phyloP scores from a whole-genome alignment of 1,140 invertebrate species.

The Hyles vespertilio region DNA sequence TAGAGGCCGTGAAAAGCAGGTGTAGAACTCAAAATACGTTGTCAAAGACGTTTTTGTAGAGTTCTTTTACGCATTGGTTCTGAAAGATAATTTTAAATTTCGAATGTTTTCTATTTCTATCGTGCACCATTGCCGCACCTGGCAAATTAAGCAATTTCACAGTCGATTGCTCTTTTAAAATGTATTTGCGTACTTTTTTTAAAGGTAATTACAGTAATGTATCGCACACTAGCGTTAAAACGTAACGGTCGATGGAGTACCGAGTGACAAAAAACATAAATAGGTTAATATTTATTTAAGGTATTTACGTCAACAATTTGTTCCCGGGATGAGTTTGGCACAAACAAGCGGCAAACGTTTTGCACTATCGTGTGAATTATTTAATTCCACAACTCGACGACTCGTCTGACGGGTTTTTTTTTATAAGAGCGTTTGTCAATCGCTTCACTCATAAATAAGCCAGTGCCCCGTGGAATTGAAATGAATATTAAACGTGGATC shows the following conservation, averaged over 20 bases:
- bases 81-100: too few relatives aligned
- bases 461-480: too few relatives aligned
- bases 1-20: too few relatives aligned
- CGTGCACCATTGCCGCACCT: too few relatives aligned
- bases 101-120: too few relatives aligned
- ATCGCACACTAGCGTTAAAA: constrained; percentile 2
- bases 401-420: constrained; percentile 1
- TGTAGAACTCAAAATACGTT: too few relatives aligned
- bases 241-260: constrained; percentile 1
- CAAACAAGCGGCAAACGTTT: constrained; percentile 9
- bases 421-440: background rate
- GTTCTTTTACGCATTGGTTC: too few relatives aligned
- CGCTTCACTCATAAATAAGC: too few relatives aligned
- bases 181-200: constrained; percentile 1
- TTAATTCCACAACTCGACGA: background rate
- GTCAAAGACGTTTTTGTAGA: too few relatives aligned
- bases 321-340: constrained; percentile 4
- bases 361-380: constrained; percentile 16
- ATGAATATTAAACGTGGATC: too few relatives aligned
- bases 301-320: constrained; percentile 10
- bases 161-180: background rate
- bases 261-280: background rate
- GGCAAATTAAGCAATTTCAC: background rate
- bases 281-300: background rate
- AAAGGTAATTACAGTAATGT: constrained; percentile 8